phyloP scores from a whole-genome alignment of 2,888 invertebrate species.

The Deilephila porcellus region DNA sequence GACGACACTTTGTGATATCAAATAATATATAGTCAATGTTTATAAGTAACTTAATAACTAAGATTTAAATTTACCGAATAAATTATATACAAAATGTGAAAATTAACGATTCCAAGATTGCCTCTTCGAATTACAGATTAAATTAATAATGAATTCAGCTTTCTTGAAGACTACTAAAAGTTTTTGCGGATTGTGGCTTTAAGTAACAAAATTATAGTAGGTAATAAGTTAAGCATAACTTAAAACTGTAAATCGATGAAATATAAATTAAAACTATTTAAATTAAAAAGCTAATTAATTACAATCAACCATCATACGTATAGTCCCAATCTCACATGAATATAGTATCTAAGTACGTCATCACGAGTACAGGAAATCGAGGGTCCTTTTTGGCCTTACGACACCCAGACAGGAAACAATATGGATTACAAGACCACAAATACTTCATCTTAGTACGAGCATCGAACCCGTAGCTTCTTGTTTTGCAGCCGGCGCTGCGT shows the following conservation, averaged over 20 bases:
- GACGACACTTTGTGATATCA: too few species aligned
- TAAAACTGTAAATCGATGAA: neutral
- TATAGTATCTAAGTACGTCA: too few species aligned
- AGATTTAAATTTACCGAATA: neutral
- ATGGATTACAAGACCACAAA: too few species aligned
- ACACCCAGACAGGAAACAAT: too few species aligned
- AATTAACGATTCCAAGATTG: neutral
- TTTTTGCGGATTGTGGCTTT: conserved; percentile 28
- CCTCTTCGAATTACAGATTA: conserved; percentile 19
- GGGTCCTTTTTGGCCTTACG: too few species aligned
- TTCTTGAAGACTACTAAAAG: conserved; percentile 15
- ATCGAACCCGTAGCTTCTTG: too few species aligned
- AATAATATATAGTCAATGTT: too few species aligned
- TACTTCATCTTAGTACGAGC: too few species aligned
- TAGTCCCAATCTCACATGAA: too few species aligned
- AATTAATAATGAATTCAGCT: conserved; percentile 19
- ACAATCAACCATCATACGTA: neutral
- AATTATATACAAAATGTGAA: conserved; percentile 2
- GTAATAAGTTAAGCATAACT: neutral
- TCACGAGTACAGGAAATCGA: too few species aligned
- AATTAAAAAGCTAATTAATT: neutral
- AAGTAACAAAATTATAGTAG: neutral
- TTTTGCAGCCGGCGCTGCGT: too few species aligned
- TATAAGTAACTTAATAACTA: neutral
- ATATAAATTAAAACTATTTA: neutral